These are phyloP conservation scores for Piliocolobus tephrosceles DNA, from an alignment of 2,113 vertebrate species.

Conservation along the genomic window DNA sequence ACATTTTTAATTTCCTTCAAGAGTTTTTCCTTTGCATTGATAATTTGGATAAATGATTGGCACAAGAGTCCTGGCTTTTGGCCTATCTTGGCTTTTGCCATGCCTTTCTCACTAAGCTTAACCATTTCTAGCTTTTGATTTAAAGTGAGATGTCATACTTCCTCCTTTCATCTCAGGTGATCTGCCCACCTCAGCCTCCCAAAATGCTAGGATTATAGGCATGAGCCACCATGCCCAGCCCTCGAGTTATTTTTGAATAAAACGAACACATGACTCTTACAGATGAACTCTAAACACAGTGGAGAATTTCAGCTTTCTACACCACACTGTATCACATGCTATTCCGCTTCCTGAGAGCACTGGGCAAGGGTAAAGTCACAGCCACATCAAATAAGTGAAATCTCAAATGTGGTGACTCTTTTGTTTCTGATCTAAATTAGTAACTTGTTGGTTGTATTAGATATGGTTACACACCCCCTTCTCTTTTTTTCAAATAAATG, in stretches of 20 bases:
- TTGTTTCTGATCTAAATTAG: conserved; percentile 13
- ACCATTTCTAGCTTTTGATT: too few relatives aligned
- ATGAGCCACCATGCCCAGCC: not conserved
- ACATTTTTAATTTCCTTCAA: too few relatives aligned
- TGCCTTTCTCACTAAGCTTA: too few relatives aligned
- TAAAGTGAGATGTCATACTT: too few relatives aligned
- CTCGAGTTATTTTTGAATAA: not conserved
- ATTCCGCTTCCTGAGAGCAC: not conserved
- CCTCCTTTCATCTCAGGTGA: too few relatives aligned
- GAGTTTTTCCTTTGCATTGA: too few relatives aligned
- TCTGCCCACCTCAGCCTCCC: not conserved
- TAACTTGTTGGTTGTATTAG: not conserved
- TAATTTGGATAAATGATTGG: too few relatives aligned
- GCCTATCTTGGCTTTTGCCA: too few relatives aligned
- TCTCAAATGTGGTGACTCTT: not conserved
- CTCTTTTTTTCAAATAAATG: not conserved
- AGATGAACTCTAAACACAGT: not conserved
- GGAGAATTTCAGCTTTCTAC: not conserved
- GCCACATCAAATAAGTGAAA: not conserved
- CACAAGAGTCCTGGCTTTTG: too few relatives aligned
- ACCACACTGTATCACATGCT: not conserved
- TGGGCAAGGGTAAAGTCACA: not conserved
- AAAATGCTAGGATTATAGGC: not conserved
- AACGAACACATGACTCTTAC: not conserved
- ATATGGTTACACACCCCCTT: not conserved